Percentiles rank a stretch among this genome's conserved stretches.
Conservation (phyloP, 2,797 vertebrate species). For the Bradypus variegatus region DNA sequence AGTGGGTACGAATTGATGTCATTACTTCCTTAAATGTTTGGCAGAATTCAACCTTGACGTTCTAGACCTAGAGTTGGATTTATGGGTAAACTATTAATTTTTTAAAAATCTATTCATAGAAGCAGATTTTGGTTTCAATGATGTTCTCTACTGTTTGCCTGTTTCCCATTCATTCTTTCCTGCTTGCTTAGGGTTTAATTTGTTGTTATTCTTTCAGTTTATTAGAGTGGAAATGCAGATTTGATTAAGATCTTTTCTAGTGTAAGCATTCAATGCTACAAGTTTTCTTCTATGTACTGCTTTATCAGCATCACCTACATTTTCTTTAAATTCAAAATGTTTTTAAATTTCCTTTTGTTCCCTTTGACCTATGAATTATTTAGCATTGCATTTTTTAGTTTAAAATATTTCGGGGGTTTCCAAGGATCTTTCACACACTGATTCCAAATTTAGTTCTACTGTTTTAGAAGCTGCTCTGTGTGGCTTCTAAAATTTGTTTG, state of each 20-base stretch:
- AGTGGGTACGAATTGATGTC: rapidly evolving
- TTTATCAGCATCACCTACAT: rapidly evolving
- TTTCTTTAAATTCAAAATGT: neutral
- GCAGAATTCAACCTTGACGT: rapidly evolving
- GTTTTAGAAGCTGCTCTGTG: neutral
- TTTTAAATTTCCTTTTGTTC: neutral
- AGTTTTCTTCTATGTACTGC: neutral
- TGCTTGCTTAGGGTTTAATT: neutral
- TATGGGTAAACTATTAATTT: rapidly evolving
- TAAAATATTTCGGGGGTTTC: neutral
- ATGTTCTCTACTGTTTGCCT: rapidly evolving
- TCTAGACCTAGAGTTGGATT: neutral
- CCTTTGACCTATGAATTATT: neutral
- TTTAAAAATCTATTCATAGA: neutral
- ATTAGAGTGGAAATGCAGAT: neutral
- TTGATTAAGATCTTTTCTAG: rapidly evolving
- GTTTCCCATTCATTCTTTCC: rapidly evolving
- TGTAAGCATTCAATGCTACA: rapidly evolving
- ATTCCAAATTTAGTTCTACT: neutral
- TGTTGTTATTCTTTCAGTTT: neutral
- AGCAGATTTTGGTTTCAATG: neutral
- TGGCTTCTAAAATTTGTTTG: neutral
- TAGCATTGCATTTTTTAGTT: neutral
- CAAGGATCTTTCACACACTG: neutral
- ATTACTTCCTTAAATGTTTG: too few relatives aligned